Base-by-base conservation (phyloP, 2,888 invertebrate species). In the Elysia crispata region DNA sequence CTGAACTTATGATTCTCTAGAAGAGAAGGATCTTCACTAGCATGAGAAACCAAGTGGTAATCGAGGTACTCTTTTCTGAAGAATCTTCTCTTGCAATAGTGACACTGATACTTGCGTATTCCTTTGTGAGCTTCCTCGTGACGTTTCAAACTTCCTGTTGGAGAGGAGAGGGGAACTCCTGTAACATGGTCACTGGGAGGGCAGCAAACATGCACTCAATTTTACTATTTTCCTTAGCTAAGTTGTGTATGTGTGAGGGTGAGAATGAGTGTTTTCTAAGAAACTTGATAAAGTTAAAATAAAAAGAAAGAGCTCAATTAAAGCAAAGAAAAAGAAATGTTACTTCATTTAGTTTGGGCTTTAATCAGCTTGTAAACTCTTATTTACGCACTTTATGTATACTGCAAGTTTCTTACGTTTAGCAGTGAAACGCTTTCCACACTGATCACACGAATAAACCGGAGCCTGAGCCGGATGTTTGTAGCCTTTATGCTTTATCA, bases 61-160 rank as follows among this genome's bases (percentile, higher is more conserved):
- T 85, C 86, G n/a, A 88, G 83, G 67, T 88, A 88, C 77, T 88
- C 88, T 77, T 88, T 88, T 18, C 88, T 82, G 73, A 85, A 87
- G 83, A 88, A 88, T 20, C 84, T 79, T 41, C 86, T 85, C 31
- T 85, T 85, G 81, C 88, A 88, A 30, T 85, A 80, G 23, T 86
- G 85, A 81, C 88, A 88, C 41, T 83, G 83, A 81, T 87, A 87
- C 73, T 86, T 85, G 74, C 86, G 85, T 31, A 87, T 84, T n/a
- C 86, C 86, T 80, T 86, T 82, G 81, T 88, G 88, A 30, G 87
- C 85, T 80, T 86, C 86, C 74, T 85, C 84, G 64, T 88, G 88
- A n/a, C 88, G 83, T 72, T 87, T 87, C 25, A 88, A 76, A 79
- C 88, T 88, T 80, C 88, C 88, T 88, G 82, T 20, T 6, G 11